phyloP scores from a whole-genome alignment of 1,140 invertebrate species.

The Oncopeltus fasciatus region DNA sequence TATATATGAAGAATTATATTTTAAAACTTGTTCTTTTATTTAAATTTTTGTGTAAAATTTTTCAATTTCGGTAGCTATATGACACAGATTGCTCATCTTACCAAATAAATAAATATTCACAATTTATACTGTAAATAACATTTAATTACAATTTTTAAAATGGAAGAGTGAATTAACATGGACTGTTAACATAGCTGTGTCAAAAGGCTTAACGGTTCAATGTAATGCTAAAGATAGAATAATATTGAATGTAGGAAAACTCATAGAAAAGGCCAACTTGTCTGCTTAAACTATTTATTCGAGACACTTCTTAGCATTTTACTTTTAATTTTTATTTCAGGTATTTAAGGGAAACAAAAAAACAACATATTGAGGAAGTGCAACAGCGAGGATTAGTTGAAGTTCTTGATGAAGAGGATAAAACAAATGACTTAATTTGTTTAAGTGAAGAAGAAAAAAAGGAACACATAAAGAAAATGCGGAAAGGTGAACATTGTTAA shows the following conservation, averaged over 20 bases:
- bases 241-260: neutral
- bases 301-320: neutral
- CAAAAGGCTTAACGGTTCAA: too few relatives aligned
- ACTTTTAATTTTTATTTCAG: neutral
- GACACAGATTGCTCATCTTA: too few relatives aligned
- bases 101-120: too few relatives aligned
- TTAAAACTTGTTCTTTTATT: too few relatives aligned
- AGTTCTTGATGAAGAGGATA: neutral
- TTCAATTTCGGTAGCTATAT: too few relatives aligned
- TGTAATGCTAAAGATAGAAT: neutral
- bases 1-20: too few relatives aligned
- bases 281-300: neutral
- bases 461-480: neutral
- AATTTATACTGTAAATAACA: too few relatives aligned
- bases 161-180: too few relatives aligned
- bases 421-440: neutral
- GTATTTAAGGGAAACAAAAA: conserved; percentile 1
- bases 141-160: too few relatives aligned
- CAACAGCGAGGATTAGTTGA: neutral
- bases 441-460: neutral
- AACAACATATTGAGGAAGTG: neutral
- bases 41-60: too few relatives aligned
- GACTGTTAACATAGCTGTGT: too few relatives aligned
- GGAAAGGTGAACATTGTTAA: neutral
- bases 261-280: too few relatives aligned